These are phyloP conservation scores for Papilio xuthus DNA, from an alignment of 1,140 invertebrate species.

Conservation along the genomic window DNA sequence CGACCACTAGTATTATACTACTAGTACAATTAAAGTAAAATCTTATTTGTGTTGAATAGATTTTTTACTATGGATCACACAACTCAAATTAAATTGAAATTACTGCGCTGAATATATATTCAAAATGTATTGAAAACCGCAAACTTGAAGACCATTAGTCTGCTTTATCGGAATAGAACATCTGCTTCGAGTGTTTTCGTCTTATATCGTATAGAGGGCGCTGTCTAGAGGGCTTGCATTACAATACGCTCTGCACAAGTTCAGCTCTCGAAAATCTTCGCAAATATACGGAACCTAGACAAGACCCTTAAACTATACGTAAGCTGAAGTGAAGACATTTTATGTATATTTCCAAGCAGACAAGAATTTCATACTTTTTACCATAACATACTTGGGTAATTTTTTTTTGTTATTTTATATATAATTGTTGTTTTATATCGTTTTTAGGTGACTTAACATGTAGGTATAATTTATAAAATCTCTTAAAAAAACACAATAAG, in stretches of 20 bases:
- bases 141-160: background rate
- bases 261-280: slow-evolving; percentile 7
- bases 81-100: too few relatives aligned
- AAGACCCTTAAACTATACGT: background rate
- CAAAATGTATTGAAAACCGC: background rate
- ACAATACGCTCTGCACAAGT: slow-evolving; percentile 10
- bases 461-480: slow-evolving; percentile 17
- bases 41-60: too few relatives aligned
- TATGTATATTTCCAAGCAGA: background rate
- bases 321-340: background rate
- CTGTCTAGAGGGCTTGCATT: slow-evolving; percentile 10
- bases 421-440: background rate
- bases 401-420: too few relatives aligned
- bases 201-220: background rate
- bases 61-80: too few relatives aligned
- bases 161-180: background rate
- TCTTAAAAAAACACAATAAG: slow-evolving; percentile 35
- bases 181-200: slow-evolving; percentile 8
- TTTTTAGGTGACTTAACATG: background rate
- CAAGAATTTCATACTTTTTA: background rate
- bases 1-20: too few relatives aligned
- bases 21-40: too few relatives aligned
- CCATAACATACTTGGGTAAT: too few relatives aligned
- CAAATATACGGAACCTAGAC: slow-evolving; percentile 3
- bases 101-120: too few relatives aligned